phyloP scores from a whole-genome alignment of 2,888 invertebrate species.

The Tetramorium bicarinatum region DNA sequence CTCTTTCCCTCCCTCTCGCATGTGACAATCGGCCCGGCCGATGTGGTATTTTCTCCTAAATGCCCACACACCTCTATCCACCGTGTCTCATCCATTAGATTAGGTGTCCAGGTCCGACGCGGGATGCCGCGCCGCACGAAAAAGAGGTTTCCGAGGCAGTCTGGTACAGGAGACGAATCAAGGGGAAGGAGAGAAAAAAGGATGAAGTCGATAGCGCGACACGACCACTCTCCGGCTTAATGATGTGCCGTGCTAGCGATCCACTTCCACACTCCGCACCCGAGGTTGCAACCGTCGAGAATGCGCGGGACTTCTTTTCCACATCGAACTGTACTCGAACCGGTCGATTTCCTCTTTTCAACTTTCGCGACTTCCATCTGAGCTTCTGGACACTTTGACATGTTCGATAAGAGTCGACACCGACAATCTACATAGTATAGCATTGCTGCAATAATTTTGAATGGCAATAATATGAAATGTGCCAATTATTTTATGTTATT shows the following conservation, averaged over 20 bases:
- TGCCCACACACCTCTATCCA: conserved; percentile 76
- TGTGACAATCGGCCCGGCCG: conserved; percentile 68
- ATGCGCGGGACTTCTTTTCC: conserved; percentile 52
- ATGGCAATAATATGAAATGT: neutral
- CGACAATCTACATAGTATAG: neutral
- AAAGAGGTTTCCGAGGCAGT: conserved; percentile 62
- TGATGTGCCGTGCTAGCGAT: conserved; percentile 82
- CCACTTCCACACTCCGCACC: conserved; percentile 63
- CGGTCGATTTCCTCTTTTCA: conserved; percentile 69
- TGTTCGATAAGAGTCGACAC: neutral
- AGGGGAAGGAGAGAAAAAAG: conserved; percentile 69
- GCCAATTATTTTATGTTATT: neutral
- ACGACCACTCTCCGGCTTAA: conserved; percentile 83
- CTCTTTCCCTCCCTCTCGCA: conserved; percentile 34
- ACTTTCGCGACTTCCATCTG: conserved; percentile 9
- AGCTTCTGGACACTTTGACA: neutral
- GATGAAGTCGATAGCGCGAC: conserved; percentile 77
- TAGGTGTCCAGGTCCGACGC: conserved; percentile 75
- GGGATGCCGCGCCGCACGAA: conserved; percentile 74
- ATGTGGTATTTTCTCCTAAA: conserved; percentile 78
- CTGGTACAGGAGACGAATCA: conserved; percentile 59
- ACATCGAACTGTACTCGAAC: conserved; percentile 66
- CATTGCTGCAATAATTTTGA: neutral
- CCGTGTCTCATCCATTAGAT: conserved; percentile 81
- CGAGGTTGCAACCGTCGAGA: conserved; percentile 68